Evolutionary conservation across 2,113 vertebrate genomes (phyloP).

Genomic region (Lontra canadensis): DNA sequence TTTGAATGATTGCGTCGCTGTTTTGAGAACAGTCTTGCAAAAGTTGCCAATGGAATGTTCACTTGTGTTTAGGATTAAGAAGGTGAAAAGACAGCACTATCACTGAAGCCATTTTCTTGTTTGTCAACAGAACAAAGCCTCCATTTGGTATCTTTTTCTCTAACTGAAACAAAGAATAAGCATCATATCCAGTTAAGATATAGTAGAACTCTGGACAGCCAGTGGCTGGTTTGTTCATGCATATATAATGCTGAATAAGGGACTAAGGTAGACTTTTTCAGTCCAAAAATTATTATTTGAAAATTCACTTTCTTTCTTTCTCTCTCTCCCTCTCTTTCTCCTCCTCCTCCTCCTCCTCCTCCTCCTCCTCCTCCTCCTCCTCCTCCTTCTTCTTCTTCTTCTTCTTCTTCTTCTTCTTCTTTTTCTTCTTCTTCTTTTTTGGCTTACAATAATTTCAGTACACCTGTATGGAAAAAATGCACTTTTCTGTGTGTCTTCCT

Average conservation of each 20-base stretch:
- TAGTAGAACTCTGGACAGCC: neutral
- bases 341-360: too few species aligned
- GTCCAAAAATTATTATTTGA: neutral
- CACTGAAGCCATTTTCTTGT: conserved; percentile 29
- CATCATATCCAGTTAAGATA: neutral
- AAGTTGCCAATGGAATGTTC: neutral
- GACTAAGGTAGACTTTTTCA: neutral
- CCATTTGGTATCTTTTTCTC: conserved; percentile 7
- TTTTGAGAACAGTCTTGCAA: conserved; percentile 27
- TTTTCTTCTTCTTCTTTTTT: too few species aligned
- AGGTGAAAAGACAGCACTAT: neutral
- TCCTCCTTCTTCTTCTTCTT: too few species aligned
- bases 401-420: too few species aligned
- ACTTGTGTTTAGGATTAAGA: neutral
- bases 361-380: too few species aligned
- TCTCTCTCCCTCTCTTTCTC: neutral
- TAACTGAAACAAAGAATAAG: neutral
- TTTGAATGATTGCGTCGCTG: neutral
- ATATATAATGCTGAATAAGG: neutral
- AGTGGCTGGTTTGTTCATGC: neutral
- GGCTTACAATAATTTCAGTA: neutral
- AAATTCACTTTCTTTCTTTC: neutral
- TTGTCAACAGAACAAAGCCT: conserved; percentile 25
- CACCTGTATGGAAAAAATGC: neutral
- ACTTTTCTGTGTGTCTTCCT: conserved; percentile 27